Evolutionary conservation across 2,888 invertebrate genomes (phyloP).

Genomic region (Parelbella ahira): DNA sequence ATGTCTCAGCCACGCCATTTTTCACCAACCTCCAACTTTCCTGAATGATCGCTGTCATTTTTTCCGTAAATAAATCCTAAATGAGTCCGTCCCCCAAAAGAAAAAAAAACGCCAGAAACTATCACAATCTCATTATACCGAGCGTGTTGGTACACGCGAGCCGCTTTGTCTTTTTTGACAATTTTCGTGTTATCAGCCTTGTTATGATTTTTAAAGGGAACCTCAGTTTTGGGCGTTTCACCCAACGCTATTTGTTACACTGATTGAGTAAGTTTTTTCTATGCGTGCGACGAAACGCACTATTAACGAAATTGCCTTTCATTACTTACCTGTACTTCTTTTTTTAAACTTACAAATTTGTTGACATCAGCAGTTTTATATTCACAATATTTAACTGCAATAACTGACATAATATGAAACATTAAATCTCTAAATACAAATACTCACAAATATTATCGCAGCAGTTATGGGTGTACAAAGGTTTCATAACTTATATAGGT

Average conservation of each 20-base stretch:
- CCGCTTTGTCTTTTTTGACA: slow-evolving; percentile 36
- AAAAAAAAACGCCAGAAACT: slow-evolving; percentile 33
- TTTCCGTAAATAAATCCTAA: slow-evolving; percentile 35
- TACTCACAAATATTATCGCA: too few species aligned
- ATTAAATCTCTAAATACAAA: too few species aligned
- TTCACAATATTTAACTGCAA: too few species aligned
- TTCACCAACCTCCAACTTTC: slow-evolving; percentile 48
- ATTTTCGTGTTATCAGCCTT: slow-evolving; percentile 34
- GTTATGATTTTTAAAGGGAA: slow-evolving; percentile 26
- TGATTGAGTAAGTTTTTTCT: slow-evolving; percentile 35
- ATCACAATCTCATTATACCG: slow-evolving; percentile 44
- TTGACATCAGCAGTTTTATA: too few species aligned
- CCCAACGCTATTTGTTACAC: slow-evolving; percentile 32
- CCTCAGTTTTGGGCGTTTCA: slow-evolving; percentile 21
- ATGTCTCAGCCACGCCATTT: slow-evolving; percentile 39
- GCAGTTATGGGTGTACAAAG: too few species aligned
- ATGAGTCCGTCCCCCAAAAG: slow-evolving; percentile 32
- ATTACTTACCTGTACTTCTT: neutral
- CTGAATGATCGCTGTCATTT: slow-evolving; percentile 61
- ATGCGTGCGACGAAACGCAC: slow-evolving; percentile 16
- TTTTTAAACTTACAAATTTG: neutral
- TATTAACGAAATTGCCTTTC: slow-evolving; percentile 11
- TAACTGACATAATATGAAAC: too few species aligned
- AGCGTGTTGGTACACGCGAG: slow-evolving; percentile 41
- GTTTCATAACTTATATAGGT: too few species aligned